phyloP scores from a whole-genome alignment of 1,140 invertebrate species.

The Eriocheir sinensis region DNA sequence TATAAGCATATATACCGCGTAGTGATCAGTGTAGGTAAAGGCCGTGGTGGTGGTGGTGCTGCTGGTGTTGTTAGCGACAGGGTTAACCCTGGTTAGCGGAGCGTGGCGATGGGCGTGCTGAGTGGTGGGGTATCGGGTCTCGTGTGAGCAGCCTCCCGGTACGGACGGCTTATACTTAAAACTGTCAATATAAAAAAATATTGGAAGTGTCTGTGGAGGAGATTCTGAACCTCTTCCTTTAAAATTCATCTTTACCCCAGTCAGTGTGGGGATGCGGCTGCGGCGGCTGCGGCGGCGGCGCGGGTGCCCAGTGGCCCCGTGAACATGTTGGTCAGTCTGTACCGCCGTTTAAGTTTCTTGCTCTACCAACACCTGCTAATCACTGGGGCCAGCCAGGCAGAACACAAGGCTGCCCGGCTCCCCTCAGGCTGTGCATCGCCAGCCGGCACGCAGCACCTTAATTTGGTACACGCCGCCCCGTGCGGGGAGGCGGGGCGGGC shows the following conservation, averaged over 20 bases:
- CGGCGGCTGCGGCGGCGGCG: not conserved
- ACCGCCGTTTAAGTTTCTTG: conserved; percentile 54
- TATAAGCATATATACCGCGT: too few species aligned
- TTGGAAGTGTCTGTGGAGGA: not conserved
- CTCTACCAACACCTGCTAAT: conserved; percentile 55
- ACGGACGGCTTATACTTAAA: not conserved
- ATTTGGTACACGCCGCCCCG: not conserved
- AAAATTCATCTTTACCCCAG: not conserved
- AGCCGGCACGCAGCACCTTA: not conserved
- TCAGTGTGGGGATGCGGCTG: not conserved
- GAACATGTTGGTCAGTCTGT: conserved; percentile 7
- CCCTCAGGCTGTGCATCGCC: not conserved
- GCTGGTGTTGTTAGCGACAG: too few species aligned
- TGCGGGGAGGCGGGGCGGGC: not conserved
- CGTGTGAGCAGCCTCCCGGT: not conserved
- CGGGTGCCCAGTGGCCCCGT: not conserved
- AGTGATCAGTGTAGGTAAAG: too few species aligned
- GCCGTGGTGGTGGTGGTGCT: not conserved
- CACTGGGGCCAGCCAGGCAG: conserved; percentile 53
- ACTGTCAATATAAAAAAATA: not conserved
- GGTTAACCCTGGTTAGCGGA: too few species aligned
- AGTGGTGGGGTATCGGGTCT: not conserved
- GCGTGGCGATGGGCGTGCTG: not conserved
- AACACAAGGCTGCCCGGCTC: not conserved
- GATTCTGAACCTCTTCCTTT: not conserved